Evolutionary conservation across 2,113 vertebrate species (phyloP).

Genomic region (Leucoraja erinaceus): DNA sequence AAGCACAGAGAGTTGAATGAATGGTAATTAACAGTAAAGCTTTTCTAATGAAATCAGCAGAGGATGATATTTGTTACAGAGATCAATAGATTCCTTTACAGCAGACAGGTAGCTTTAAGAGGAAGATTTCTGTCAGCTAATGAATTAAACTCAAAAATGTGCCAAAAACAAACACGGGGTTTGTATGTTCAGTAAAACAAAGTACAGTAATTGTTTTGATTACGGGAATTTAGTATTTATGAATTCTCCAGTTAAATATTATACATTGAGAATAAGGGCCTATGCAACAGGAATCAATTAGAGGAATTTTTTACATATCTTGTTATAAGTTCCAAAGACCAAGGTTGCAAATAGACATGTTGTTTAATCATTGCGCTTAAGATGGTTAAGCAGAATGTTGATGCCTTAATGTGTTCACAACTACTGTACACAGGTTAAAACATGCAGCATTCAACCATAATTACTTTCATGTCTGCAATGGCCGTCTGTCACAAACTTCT

Average conservation of each 20-base stretch:
- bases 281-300: neutral
- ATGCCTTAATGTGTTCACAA: neutral
- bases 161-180: constrained; percentile 41
- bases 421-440: neutral
- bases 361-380: too few species aligned
- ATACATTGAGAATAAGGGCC: neutral
- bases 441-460: neutral
- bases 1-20: constrained; percentile 76
- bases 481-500: too few species aligned
- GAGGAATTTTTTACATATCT: neutral
- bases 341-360: neutral
- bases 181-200: constrained; percentile 31
- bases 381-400: neutral
- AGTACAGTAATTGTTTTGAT: constrained; percentile 1
- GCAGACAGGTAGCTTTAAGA: constrained; percentile 57
- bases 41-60: constrained; percentile 71
- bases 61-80: constrained; percentile 60
- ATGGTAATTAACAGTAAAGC: constrained; percentile 77
- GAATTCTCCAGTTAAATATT: neutral
- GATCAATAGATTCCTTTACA: constrained; percentile 69
- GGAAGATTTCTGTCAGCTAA: constrained; percentile 61
- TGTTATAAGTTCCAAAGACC: neutral
- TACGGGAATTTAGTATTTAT: neutral
- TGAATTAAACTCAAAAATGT: constrained; percentile 61
- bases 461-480: neutral